Evolutionary conservation across 2,797 vertebrate species (phyloP).

Genomic region (Syngnathus acus): DNA sequence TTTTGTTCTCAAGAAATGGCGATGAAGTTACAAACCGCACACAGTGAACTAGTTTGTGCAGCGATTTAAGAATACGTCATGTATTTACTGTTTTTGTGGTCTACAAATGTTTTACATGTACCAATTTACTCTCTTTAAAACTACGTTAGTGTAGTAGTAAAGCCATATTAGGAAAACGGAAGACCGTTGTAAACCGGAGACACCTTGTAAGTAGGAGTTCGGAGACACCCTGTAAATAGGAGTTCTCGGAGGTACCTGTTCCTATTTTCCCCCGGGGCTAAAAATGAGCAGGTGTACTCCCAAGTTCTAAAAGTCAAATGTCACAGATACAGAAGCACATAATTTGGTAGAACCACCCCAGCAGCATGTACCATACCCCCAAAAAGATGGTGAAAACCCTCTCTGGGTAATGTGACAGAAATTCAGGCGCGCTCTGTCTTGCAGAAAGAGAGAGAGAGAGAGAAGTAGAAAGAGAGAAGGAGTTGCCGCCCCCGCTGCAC

Average conservation of each 20-base stretch:
- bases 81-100: not conserved
- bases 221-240: no score
- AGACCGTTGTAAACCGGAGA: no score
- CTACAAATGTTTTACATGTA: not conserved
- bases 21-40: not conserved
- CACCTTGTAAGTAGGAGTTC: no score
- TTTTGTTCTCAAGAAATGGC: no score
- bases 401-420: not conserved
- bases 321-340: not conserved
- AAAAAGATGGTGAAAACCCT: not conserved
- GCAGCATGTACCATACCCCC: no score
- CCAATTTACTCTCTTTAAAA: not conserved
- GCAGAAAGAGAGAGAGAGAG: constrained; percentile 27
- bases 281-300: not conserved
- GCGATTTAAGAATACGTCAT: not conserved
- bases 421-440: not conserved
- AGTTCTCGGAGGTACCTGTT: not conserved
- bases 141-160: not conserved
- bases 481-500: constrained; percentile 73
- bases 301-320: not conserved
- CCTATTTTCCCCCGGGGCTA: not conserved
- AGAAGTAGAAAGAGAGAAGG: constrained; percentile 24
- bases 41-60: not conserved
- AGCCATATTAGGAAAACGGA: no score
- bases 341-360: no score